Evolutionary conservation across 1,140 invertebrate species (phyloP).

Genomic region (Onthophagus taurus): DNA sequence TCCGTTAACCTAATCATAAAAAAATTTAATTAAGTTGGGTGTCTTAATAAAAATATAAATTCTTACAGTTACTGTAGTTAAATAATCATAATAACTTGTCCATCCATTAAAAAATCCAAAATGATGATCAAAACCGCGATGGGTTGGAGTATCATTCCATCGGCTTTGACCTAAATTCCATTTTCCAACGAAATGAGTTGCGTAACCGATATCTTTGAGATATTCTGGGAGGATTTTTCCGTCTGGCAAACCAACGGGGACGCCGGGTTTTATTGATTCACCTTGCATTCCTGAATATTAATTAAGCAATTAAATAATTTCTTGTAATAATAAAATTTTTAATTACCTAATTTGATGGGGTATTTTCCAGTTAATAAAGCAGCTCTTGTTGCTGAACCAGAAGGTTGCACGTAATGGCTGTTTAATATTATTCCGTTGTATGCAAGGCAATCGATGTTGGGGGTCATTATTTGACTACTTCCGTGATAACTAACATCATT

Average conservation of each 20-base stretch:
- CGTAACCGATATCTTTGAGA: conserved; percentile 58
- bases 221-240: conserved; percentile 66
- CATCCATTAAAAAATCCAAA: conserved; percentile 55
- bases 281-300: conserved; percentile 48
- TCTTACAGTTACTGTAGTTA: conserved; percentile 42
- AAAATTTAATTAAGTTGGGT: conserved; percentile 4
- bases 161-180: conserved; percentile 58
- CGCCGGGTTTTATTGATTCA: conserved; percentile 39
- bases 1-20: conserved; percentile 26
- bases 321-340: too few relatives aligned
- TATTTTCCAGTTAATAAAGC: conserved; percentile 60
- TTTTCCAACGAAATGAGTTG: conserved; percentile 59
- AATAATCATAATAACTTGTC: conserved; percentile 54
- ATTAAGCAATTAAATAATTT: too few relatives aligned
- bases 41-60: conserved; percentile 19
- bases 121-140: conserved; percentile 56
- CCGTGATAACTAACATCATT: conserved; percentile 68
- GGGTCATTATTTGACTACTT: conserved; percentile 56
- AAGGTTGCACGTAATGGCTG: conserved; percentile 53
- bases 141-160: conserved; percentile 49
- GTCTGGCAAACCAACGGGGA: conserved; percentile 44
- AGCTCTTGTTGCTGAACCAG: conserved; percentile 53
- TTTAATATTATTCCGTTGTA: conserved; percentile 57
- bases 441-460: conserved; percentile 57
- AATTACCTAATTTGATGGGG: conserved; percentile 57